Conservation (phyloP, 1,140 invertebrate species). For the Octopus sinensis region DNA sequence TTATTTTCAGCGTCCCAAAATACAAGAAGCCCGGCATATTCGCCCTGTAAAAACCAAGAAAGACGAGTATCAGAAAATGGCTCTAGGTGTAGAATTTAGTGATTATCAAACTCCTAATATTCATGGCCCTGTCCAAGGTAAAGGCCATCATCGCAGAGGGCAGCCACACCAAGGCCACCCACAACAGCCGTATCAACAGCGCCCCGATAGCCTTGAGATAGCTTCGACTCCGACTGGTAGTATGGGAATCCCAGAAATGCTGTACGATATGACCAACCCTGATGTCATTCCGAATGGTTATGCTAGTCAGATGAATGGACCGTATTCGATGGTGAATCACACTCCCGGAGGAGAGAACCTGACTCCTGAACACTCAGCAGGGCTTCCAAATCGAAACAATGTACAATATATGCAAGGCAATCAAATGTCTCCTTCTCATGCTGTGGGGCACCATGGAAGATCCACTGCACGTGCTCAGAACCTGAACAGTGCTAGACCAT, state of each 20-base stretch:
- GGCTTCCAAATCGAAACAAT: constrained; percentile 49
- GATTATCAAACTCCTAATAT: constrained; percentile 20
- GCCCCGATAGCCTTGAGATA: constrained; percentile 76
- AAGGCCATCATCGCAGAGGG: constrained; percentile 18
- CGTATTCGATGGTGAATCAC: constrained; percentile 16
- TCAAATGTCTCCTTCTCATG: constrained; percentile 15
- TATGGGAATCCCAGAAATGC: constrained; percentile 21
- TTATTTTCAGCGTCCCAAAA: constrained; percentile 32
- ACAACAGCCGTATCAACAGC: constrained; percentile 59
- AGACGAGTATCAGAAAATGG: constrained; percentile 38
- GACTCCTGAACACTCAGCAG: constrained; percentile 54
- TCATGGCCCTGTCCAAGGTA: constrained; percentile 12
- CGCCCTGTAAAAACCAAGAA: constrained; percentile 33
- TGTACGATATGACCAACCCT: neutral
- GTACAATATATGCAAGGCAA: neutral
- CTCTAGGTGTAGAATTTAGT: constrained; percentile 38
- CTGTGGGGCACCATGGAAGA: constrained; percentile 9
- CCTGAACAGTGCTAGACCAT: constrained; percentile 36
- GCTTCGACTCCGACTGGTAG: constrained; percentile 36
- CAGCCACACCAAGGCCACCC: constrained; percentile 20
- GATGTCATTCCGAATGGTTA: constrained; percentile 1
- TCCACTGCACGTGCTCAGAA: constrained; percentile 2
- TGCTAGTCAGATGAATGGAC: constrained; percentile 21
- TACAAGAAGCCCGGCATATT: constrained; percentile 22
- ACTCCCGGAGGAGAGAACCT: constrained; percentile 23